Conservation (phyloP, 2,888 invertebrate genomes). For the Salpingus planirostris region DNA sequence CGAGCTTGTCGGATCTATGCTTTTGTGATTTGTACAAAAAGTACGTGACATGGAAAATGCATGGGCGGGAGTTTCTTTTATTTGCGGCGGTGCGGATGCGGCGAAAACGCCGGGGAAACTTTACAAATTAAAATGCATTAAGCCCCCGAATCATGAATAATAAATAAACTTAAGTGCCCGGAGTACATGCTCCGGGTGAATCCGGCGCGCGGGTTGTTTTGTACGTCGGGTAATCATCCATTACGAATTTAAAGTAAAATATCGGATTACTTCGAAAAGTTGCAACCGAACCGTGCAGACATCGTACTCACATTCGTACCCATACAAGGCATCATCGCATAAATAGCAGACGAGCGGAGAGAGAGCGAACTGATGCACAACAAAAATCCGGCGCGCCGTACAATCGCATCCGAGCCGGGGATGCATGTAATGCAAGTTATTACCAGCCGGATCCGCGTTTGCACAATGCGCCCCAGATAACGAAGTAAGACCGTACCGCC, state of each 20-base stretch:
- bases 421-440: no score
- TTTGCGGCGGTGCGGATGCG: conserved; percentile 16
- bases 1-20: conserved; percentile 32
- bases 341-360: no score
- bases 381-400: no score
- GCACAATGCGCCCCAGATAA: no score
- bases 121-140: conserved; percentile 23
- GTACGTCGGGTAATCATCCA: conserved; percentile 10
- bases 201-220: conserved; percentile 8
- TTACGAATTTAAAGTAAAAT: conserved; percentile 13
- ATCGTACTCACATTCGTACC: no score
- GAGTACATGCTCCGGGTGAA: conserved; percentile 13
- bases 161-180: conserved; percentile 18
- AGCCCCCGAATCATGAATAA: conserved; percentile 18
- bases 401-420: no score
- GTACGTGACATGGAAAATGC: conserved; percentile 32
- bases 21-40: conserved; percentile 34
- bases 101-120: conserved; percentile 20
- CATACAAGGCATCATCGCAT: no score
- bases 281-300: no score
- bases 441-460: no score
- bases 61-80: conserved; percentile 18
- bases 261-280: no score
- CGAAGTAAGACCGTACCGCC: no score
- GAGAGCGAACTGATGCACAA: no score